A percentile compares a stretch with the other conserved stretches of the same genome.
Conservation (phyloP, 1,140 invertebrate genomes). For the Drosophila baimaii region DNA sequence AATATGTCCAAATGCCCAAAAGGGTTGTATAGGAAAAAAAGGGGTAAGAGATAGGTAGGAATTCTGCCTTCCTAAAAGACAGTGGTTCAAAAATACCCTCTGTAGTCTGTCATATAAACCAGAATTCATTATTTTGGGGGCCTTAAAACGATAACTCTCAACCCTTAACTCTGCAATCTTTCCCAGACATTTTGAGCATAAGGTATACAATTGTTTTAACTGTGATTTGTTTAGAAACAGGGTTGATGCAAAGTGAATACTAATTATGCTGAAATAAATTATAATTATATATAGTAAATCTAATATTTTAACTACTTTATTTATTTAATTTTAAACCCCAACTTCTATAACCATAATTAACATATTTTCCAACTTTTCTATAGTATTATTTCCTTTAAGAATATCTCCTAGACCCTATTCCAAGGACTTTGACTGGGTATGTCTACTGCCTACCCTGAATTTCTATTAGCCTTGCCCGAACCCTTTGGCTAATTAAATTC, state of each 20-base stretch:
- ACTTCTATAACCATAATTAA: too few species aligned
- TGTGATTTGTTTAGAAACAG: too few species aligned
- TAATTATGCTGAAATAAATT: background rate
- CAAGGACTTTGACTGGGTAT: background rate
- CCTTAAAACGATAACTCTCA: background rate
- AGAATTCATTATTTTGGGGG: background rate
- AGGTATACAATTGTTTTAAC: too few species aligned
- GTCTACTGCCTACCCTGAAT: too few species aligned
- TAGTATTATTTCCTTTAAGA: background rate
- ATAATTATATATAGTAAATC: too few species aligned
- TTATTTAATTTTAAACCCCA: too few species aligned
- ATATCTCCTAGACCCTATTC: background rate
- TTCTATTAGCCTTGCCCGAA: background rate
- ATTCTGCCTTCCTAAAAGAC: background rate
- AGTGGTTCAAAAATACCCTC: background rate
- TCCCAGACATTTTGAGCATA: background rate
- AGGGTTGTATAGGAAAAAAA: background rate
- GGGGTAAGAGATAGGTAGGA: background rate
- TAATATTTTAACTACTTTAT: too few species aligned
- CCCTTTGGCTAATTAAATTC: background rate
- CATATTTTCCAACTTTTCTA: too few species aligned
- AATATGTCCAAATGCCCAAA: background rate
- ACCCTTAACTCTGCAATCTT: background rate
- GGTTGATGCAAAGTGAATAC: background rate
- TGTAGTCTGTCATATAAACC: background rate